phyloP scores from a whole-genome alignment of 2,888 invertebrate species.

The Mylabris sibirica region DNA sequence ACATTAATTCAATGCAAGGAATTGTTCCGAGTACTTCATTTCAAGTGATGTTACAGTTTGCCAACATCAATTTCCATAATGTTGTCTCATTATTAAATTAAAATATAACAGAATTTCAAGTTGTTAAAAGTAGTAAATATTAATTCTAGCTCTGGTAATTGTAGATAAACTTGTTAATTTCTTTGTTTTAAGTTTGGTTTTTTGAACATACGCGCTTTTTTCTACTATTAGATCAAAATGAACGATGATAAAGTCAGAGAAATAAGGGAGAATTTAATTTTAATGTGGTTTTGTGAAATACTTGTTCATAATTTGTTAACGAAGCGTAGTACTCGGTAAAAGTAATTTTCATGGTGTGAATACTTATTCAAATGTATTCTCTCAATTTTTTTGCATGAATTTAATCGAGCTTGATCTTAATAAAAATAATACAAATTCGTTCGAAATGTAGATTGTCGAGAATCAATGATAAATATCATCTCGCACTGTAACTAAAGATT shows the following conservation, averaged over 20 bases:
- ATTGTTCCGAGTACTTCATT: not conserved
- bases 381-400: constrained; percentile 32
- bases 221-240: too few species aligned
- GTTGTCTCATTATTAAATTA: constrained; percentile 5
- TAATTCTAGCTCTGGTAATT: not conserved
- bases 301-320: constrained; percentile 39
- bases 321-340: constrained; percentile 32
- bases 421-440: not conserved
- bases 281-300: constrained; percentile 28
- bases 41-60: not conserved
- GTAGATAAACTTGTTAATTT: not conserved
- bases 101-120: not conserved
- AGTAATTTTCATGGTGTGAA: constrained; percentile 36
- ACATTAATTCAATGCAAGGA: not conserved
- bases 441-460: not conserved
- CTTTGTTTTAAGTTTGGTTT: not conserved
- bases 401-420: constrained; percentile 31
- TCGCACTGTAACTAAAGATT: not conserved
- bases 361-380: constrained; percentile 40
- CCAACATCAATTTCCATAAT: not conserved
- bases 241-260: not conserved
- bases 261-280: constrained; percentile 23
- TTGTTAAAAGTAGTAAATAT: not conserved
- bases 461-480: not conserved
- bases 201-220: not conserved